Conservation (phyloP, 2,888 invertebrate species). For the Trichopoda pennipes region DNA sequence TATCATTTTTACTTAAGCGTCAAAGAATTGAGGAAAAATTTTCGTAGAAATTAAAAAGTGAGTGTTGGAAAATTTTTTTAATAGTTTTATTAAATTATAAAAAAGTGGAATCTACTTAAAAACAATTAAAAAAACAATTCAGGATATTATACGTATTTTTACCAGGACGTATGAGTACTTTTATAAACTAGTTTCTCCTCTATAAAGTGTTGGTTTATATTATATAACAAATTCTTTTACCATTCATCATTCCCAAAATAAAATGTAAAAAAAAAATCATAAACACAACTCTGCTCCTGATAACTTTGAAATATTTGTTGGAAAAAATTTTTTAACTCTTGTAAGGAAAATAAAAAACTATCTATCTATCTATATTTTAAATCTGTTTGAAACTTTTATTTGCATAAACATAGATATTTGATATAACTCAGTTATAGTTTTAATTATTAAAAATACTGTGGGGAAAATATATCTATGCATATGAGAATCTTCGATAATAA, state of each 20-base stretch:
- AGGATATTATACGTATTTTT: not conserved
- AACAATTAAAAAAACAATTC: not conserved
- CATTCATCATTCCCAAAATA: not conserved
- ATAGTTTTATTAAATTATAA: not conserved
- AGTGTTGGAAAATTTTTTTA: slow-evolving; percentile 46
- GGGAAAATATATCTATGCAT: no score
- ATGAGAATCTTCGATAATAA: no score
- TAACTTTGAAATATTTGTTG: no score
- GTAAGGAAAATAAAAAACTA: no score
- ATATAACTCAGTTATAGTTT: no score
- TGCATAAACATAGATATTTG: no score
- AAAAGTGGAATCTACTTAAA: slow-evolving; percentile 6
- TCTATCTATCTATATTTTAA: no score
- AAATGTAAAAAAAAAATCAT: no score
- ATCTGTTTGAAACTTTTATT: no score
- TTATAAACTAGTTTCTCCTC: not conserved
- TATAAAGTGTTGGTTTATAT: not conserved
- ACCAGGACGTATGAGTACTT: not conserved
- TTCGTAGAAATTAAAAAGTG: slow-evolving; percentile 50
- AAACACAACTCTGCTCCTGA: no score
- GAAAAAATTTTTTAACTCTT: no score
- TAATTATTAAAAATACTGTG: no score
- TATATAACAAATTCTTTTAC: not conserved
- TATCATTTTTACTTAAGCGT: slow-evolving; percentile 21
- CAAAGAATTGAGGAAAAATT: slow-evolving; percentile 7